Base-by-base conservation (phyloP, 2,888 invertebrate genomes). In the Xylocampa areola region DNA sequence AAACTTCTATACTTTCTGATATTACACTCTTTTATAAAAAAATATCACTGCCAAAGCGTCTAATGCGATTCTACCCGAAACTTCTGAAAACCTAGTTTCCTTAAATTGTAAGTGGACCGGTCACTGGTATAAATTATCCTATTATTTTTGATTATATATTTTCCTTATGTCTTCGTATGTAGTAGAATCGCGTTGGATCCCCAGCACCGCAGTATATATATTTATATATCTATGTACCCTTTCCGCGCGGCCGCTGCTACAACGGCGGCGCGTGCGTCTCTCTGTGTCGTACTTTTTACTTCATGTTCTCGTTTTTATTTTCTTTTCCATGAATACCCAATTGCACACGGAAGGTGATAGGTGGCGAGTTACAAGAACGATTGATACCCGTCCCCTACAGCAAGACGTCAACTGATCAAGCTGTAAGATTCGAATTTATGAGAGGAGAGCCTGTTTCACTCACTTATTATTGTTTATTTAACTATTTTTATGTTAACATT, bases 381-480 rank as follows among this genome's bases (percentile, higher is more conserved):
- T 98, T 99, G 97, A 98, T 99, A 95, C 98, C 99, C 95, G 98
- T 99, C 95, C 99, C 98, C 95, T 98, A 98, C 97, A 98, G 98
- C 98, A 98, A 98, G 97, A 98, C 98, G 95, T 98, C 98, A 95
- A 99, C 98, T 96, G 99, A 99, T 96, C 99, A 99, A 97, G 98
- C 98, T 98, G 99, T 99, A 99, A 99, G 99, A 97, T 84, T 84
- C 85, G 76, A 77, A 69, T 81, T 80, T 72, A 70, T 71, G 78
- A 80, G 71, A 77, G 71, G 79, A 85, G 70, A 80, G 84, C 88
- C 84, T 88, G 85, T 87, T 85, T 88, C 88, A 87, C 84, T 89
- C 89, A 87, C 87, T 78, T 87, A 82, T 82, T 76, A 64, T 69
- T 80, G 85, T 85, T 87, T 80, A 80, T 83, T 86, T 76, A 23